Conservation (phyloP, 2,113 vertebrate species). For the Lepisosteus osseus region DNA sequence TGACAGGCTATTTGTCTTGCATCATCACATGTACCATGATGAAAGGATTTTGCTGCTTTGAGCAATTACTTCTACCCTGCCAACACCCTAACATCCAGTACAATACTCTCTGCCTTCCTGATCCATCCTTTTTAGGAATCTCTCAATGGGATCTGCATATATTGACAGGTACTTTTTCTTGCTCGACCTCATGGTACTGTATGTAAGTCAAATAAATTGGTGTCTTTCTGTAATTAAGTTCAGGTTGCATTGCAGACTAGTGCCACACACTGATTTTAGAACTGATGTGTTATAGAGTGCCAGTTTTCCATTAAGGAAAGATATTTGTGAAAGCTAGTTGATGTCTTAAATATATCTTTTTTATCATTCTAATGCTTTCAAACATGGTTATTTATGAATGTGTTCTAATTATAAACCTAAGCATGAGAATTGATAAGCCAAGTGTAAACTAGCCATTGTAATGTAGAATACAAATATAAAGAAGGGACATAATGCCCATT, state of each 20-base stretch:
- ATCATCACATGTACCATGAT: background rate
- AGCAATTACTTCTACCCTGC: background rate
- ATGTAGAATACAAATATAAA: too few species aligned
- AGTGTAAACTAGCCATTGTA: too few species aligned
- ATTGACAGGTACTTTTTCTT: background rate
- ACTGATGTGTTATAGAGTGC: background rate
- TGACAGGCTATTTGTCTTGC: background rate
- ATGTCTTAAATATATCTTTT: background rate
- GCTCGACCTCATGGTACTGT: background rate
- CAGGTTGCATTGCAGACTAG: background rate
- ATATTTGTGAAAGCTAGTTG: constrained; percentile 6
- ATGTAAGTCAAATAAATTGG: background rate
- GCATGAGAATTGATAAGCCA: background rate
- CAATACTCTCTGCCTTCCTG: too few species aligned
- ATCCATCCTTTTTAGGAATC: background rate
- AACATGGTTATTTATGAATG: background rate
- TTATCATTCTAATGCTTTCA: background rate
- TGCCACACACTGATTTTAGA: background rate
- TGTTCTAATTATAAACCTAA: background rate
- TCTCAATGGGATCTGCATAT: background rate
- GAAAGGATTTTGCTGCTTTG: background rate
- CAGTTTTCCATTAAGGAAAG: background rate
- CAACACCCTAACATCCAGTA: too few species aligned
- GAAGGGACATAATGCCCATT: too few species aligned
- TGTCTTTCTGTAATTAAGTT: background rate